A percentile compares a stretch with the other conserved stretches of the same genome.
phyloP scores from a whole-genome alignment of 2,113 vertebrate genomes.

The Stigmatopora argus region DNA sequence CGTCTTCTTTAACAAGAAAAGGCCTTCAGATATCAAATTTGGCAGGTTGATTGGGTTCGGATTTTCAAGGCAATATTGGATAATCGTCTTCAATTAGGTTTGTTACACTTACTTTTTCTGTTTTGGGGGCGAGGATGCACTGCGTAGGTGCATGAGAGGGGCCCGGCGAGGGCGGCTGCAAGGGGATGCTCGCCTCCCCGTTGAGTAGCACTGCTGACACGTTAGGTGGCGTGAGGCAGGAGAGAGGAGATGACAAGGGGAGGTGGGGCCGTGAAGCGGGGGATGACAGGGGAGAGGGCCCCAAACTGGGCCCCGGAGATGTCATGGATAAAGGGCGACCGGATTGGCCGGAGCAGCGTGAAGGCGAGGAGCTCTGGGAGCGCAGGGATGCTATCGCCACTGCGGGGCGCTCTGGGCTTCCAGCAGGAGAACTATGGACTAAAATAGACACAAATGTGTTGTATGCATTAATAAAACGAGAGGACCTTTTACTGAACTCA shows the following conservation, averaged over 20 bases:
- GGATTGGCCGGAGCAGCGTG: conserved; percentile 75
- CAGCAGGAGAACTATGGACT: conserved; percentile 77
- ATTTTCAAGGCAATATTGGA: neutral
- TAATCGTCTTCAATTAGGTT: neutral
- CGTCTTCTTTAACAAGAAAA: neutral
- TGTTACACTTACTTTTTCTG: conserved; percentile 78
- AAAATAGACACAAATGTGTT: conserved; percentile 30
- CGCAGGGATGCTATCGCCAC: conserved; percentile 81
- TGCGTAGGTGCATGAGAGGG: conserved; percentile 57
- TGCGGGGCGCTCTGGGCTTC: conserved; percentile 78
- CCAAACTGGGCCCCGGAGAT: conserved; percentile 78
- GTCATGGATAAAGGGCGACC: conserved; percentile 76
- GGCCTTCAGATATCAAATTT: neutral
- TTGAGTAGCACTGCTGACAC: conserved; percentile 80
- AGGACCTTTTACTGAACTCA: neutral
- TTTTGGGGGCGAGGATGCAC: conserved; percentile 64
- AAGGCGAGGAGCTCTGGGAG: conserved; percentile 84
- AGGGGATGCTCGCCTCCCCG: conserved; percentile 64
- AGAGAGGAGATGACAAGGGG: conserved; percentile 76
- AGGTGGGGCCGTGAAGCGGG: conserved; percentile 73
- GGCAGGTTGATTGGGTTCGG: neutral
- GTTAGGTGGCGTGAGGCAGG: conserved; percentile 87
- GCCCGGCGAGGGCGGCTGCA: conserved; percentile 59
- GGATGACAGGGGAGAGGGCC: conserved; percentile 58
- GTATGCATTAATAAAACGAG: conserved; percentile 4